Base-by-base conservation (phyloP, 2,113 vertebrate genomes). In the Channa argus region DNA sequence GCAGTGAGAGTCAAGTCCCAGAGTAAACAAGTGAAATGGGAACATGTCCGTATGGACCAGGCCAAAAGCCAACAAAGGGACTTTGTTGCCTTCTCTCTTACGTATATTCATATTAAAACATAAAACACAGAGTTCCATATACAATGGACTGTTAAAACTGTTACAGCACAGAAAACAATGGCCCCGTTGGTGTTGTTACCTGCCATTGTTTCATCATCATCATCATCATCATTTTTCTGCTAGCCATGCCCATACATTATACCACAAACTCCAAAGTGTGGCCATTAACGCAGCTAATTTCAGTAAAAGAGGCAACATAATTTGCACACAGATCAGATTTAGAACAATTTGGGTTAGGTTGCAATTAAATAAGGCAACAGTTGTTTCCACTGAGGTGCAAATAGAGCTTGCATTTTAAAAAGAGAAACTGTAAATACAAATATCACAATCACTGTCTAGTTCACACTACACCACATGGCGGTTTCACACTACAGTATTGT, bases 1-100 rank as follows among this genome's bases (percentile, higher is more conserved):
- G 79, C 36, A 36, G 36, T 66, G 74, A 11, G n/a, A 77, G 72
- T 86, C 71, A 73, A 71, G 52, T 74, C 59, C 70, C 60, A 63
- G 62, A 67, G 78, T 73, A 83, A 88, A 89, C 78, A 80, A 79
- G 46, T 64, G 39, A 74, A 84, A 83, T 68, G 34, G 68, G 82
- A 74, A 54, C 59, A 37, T 51, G 68, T 82, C 76, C 70, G 58
- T 61, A 71, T 76, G 47, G 49, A 74, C 44, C 33, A 3, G 33
- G 38, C 46, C 37, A 64, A 63, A 79, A 52, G 38, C 7, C 72
- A 71, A 75, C 45, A 66, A 59, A 73, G 51, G 39, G 33, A 39
- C 44, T 53, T 60, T 55, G 39, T 39, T 59, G 33, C 36, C 8
- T 50, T 65, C 49, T 63, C 55, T 15, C 56, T 51, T 52, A 63